phyloP scores from a whole-genome alignment of 2,113 vertebrate genomes.

The Perognathus longimembris region DNA sequence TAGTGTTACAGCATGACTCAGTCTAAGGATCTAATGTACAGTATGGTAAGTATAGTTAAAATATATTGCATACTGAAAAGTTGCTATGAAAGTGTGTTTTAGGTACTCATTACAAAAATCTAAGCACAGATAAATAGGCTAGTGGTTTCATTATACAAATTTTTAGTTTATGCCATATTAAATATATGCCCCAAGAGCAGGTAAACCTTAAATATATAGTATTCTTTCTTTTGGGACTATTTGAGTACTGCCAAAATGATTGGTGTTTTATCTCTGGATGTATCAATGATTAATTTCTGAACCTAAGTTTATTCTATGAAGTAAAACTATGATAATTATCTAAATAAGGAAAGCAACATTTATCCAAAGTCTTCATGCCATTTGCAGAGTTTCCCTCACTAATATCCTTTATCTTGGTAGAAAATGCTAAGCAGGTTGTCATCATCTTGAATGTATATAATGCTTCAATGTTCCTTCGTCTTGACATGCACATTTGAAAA shows the following conservation, averaged over 20 bases:
- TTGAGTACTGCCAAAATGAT: neutral
- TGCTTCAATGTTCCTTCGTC: neutral
- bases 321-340: neutral
- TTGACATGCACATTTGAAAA: neutral
- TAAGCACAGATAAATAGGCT: neutral
- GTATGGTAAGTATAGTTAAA: neutral
- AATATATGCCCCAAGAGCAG: too few species aligned
- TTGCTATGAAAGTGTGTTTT: neutral
- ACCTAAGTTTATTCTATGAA: neutral
- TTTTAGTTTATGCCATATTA: too few species aligned
- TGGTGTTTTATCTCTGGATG: neutral
- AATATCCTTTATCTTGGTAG: neutral
- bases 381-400: neutral
- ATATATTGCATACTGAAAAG: neutral
- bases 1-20: neutral
- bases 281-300: neutral
- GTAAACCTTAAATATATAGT: neutral
- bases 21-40: neutral
- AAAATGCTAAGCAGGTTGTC: neutral
- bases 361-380: neutral
- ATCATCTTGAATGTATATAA: neutral
- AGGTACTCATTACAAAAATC: neutral
- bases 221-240: neutral
- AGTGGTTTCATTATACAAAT: neutral
- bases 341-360: neutral